phyloP scores from a whole-genome alignment of 2,113 vertebrate genomes.

The Cheirogaleus medius region DNA sequence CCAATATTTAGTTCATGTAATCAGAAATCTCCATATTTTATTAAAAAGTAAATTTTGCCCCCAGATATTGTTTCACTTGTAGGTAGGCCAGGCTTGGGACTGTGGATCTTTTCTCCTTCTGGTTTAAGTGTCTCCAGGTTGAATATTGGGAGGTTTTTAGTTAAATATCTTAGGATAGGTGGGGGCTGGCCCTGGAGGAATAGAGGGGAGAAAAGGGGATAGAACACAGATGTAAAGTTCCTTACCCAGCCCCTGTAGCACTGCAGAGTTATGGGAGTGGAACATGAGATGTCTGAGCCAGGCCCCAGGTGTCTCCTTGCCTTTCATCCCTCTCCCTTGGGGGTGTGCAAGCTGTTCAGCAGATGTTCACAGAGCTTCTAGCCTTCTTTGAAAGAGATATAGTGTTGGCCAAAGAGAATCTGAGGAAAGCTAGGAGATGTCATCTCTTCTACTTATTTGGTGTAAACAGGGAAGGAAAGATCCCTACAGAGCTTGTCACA shows the following conservation, averaged over 20 bases:
- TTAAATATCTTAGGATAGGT: neutral
- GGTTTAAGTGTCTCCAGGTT: neutral
- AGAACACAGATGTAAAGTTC: neutral
- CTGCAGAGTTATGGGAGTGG: neutral
- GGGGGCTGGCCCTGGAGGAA: neutral
- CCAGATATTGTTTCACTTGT: neutral
- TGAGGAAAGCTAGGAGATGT: neutral
- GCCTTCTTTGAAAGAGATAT: neutral
- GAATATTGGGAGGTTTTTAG: neutral
- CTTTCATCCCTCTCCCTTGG: neutral
- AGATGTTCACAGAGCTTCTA: neutral
- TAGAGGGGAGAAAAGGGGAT: neutral
- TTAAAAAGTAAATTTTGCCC: neutral
- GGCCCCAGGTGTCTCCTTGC: neutral
- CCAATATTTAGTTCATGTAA: neutral
- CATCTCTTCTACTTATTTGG: neutral
- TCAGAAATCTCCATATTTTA: neutral
- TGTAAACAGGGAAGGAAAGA: neutral
- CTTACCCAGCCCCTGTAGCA: neutral
- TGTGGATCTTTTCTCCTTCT: neutral
- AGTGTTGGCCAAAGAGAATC: neutral
- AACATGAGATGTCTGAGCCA: neutral
- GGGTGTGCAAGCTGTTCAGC: neutral
- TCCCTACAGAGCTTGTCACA: neutral
- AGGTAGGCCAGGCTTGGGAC: neutral